These are phyloP conservation scores for Monoplex corrugatus DNA, from an alignment of 2,888 invertebrate species.

Conservation along the genomic window DNA sequence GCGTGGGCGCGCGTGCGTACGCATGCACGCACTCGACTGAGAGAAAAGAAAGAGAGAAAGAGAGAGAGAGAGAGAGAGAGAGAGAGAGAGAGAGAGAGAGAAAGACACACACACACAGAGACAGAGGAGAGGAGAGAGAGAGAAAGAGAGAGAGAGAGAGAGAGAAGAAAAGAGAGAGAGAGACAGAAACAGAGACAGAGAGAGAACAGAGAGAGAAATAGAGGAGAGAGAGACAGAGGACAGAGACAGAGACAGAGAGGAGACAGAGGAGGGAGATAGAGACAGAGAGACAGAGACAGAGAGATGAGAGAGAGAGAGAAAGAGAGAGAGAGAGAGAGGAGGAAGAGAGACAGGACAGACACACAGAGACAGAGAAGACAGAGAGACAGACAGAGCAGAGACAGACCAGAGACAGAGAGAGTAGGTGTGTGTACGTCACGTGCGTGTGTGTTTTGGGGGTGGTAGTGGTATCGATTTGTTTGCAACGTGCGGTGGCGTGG, in stretches of 20 bases:
- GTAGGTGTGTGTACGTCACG: no score
- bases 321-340: background rate
- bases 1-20: no score
- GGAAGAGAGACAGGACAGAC: background rate
- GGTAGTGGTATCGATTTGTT: no score
- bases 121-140: background rate
- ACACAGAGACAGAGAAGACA: background rate
- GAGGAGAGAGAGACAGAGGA: background rate
- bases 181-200: background rate
- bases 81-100: conserved; percentile 37
- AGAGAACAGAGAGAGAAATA: background rate
- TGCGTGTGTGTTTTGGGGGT: no score
- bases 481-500: no score
- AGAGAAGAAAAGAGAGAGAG: background rate
- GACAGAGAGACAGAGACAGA: no score
- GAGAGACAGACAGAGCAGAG: conserved; percentile 38
- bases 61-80: conserved; percentile 51
- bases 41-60: background rate
- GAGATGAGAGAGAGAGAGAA: background rate
- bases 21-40: no score
- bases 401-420: conserved; percentile 21
- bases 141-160: conserved; percentile 31
- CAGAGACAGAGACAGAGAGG: background rate
- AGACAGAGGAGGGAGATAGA: no score
- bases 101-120: conserved; percentile 44